Base-by-base conservation (phyloP, 2,888 invertebrate genomes). In the Tinea trinotella region DNA sequence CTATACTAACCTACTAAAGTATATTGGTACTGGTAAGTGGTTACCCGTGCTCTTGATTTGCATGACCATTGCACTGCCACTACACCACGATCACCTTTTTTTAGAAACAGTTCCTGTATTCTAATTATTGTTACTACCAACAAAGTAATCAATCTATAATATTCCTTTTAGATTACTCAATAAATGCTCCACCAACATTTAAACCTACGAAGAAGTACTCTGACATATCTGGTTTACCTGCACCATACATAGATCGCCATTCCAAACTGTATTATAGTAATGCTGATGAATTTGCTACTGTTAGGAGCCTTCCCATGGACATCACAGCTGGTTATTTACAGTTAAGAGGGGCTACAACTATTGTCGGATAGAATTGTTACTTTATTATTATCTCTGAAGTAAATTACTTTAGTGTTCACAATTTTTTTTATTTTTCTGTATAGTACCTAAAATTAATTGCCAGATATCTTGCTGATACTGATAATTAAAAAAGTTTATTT, bases 201-300 rank as follows among this genome's bases (percentile, higher is more conserved):
- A 92, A 91, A 68, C 97, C 97, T 3, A 91, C 94, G 0, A 96
- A 96, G 68, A 97, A 97, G 66, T 97, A 97, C 74, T 97, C 97
- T 0, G 97, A 97, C 69, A 91, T 97, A 58, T 96, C 96, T 54
- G 97, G 97, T 0, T 76, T 97, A 24, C 91, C 92, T 44, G 93
- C 96, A 18, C 92, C 92, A 10, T 98, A 97, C 66, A 93, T 93
- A 60, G 97, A 97, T 81, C 94, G 97, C 2, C 95, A 95, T 69
- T 96, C 95, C 0, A 95, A 96, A 70, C 82, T 98, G 4, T 89
- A 92, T 59, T 98, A 92, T 71, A 91, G 94, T 52, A 94, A 93
- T 71, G 88, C 92, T 44, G 96, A 97, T 62, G 98, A 98, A 73
- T 97, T 94, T 82, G 87, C 92, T 1, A 93, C 95, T 9, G 91